Conservation (phyloP, 2,797 vertebrate genomes). For the Orientallactaga sibirica region DNA sequence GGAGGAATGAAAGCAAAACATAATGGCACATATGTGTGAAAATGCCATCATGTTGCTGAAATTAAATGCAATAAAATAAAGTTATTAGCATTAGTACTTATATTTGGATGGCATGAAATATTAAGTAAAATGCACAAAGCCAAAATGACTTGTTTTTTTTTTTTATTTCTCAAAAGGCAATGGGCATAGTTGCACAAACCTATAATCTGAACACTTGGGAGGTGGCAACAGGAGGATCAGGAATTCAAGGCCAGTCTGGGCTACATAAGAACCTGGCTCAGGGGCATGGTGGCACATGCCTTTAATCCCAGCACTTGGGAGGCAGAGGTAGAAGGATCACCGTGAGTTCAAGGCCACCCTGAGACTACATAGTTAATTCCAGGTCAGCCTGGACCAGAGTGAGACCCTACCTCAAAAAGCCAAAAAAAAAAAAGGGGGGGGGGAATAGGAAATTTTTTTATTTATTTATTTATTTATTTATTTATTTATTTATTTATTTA, state of each 20-base stretch:
- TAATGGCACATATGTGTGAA: neutral
- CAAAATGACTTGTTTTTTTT: slow-evolving; percentile 34
- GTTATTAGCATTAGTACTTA: neutral
- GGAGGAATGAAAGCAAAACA: neutral
- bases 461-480: neutral
- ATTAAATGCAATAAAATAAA: neutral
- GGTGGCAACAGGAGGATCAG: neutral
- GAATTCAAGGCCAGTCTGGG: neutral
- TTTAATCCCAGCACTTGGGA: too few species aligned
- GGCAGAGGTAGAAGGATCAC: too few species aligned
- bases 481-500: neutral
- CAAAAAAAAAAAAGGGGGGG: too few species aligned
- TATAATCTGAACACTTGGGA: neutral
- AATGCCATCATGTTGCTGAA: neutral
- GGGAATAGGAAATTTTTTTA: neutral
- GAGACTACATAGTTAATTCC: too few species aligned
- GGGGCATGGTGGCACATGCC: too few species aligned
- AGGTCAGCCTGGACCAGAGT: too few species aligned
- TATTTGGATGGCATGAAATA: neutral
- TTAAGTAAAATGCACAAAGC: slow-evolving; percentile 1
- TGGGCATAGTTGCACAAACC: neutral
- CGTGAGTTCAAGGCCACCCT: too few species aligned
- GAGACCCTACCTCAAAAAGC: too few species aligned
- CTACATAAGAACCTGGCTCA: neutral
- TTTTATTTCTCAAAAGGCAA: slow-evolving; percentile 26